phyloP scores from a whole-genome alignment of 2,888 invertebrate species.

The Drosophila niveifrons region DNA sequence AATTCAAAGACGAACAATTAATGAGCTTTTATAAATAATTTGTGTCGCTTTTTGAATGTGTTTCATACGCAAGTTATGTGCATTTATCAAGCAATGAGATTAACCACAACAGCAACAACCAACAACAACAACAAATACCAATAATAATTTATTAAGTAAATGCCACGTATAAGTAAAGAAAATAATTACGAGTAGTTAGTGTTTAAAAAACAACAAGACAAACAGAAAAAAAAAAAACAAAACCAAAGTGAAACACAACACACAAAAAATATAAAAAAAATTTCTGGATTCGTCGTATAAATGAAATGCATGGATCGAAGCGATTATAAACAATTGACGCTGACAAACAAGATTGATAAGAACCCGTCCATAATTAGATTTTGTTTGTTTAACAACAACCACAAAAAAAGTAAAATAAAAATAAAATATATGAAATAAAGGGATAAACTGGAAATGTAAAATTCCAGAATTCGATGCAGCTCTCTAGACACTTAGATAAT shows the following conservation, averaged over 20 bases:
- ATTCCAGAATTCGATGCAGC: conserved; percentile 14
- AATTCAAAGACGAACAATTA: conserved; percentile 65
- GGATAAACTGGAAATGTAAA: conserved; percentile 22
- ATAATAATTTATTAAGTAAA: conserved; percentile 44
- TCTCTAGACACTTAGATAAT: conserved; percentile 22
- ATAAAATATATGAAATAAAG: conserved; percentile 10
- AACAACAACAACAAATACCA: conserved; percentile 39
- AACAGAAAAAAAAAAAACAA: neutral
- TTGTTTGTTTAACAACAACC: conserved; percentile 53
- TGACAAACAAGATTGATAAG: conserved; percentile 82
- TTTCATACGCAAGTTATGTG: conserved; percentile 77
- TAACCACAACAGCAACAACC: conserved; percentile 21
- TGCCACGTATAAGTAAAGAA: conserved; percentile 25
- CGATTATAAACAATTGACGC: conserved; percentile 49
- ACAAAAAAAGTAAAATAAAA: conserved; percentile 15
- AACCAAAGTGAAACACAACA: conserved; percentile 7
- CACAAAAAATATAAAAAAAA: conserved; percentile 9
- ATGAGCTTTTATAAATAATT: conserved; percentile 79
- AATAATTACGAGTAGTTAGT: conserved; percentile 40
- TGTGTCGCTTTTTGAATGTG: conserved; percentile 81
- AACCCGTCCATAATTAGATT: conserved; percentile 83
- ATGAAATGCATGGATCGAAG: conserved; percentile 43
- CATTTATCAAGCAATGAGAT: conserved; percentile 61
- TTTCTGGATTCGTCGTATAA: conserved; percentile 24
- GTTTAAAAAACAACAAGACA: conserved; percentile 27